phyloP scores from a whole-genome alignment of 2,797 vertebrate genomes.

The Squalus acanthias region DNA sequence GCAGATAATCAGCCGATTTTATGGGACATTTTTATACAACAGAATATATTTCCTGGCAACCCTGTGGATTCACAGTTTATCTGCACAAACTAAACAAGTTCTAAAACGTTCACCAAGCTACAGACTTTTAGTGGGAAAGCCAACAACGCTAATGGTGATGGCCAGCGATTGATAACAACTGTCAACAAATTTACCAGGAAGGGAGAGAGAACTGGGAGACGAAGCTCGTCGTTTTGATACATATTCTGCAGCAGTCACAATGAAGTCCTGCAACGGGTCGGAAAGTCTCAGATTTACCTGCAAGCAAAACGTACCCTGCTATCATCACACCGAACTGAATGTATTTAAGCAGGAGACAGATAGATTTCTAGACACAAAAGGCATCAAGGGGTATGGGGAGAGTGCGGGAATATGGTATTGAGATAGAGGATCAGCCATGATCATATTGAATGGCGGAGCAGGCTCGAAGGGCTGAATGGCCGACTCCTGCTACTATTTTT shows the following conservation, averaged over 20 bases:
- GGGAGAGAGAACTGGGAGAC: background rate
- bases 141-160: background rate
- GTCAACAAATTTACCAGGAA: background rate
- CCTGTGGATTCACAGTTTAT: background rate
- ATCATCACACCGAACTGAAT: background rate
- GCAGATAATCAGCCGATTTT: no score
- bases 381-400: no score
- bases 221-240: slow-evolving; percentile 12
- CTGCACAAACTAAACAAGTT: background rate
- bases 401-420: no score
- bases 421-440: no score
- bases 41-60: background rate
- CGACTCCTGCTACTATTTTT: no score
- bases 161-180: background rate
- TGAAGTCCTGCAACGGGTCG: background rate
- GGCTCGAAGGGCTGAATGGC: no score
- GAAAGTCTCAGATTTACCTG: slow-evolving; percentile 17
- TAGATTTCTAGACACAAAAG: no score
- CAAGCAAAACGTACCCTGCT: background rate
- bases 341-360: no score
- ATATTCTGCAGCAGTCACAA: background rate
- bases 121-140: background rate
- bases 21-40: background rate
- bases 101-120: background rate
- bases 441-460: no score